Conservation (phyloP, 2,113 vertebrate species). For the Alethe castanea region DNA sequence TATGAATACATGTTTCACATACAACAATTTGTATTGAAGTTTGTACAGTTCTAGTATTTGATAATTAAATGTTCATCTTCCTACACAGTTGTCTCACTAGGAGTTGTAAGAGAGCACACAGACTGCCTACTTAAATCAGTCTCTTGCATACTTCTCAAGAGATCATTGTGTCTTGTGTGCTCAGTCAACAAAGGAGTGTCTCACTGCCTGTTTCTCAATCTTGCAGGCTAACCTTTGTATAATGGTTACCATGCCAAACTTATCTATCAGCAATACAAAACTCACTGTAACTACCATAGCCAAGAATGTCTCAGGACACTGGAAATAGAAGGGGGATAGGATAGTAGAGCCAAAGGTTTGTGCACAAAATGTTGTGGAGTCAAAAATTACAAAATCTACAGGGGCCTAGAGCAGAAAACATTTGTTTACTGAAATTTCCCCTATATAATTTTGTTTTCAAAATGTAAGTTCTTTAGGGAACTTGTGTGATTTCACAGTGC, state of each 20-base stretch:
- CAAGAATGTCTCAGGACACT: neutral
- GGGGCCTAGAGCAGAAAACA: neutral
- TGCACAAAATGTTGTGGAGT: neutral
- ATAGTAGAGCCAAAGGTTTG: neutral
- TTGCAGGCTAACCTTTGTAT: neutral
- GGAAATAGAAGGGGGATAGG: fast-evolving
- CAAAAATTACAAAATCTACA: neutral
- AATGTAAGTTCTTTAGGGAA: neutral
- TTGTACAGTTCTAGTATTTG: fast-evolving
- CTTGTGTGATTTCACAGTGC: neutral
- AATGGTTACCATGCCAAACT: neutral
- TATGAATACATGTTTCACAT: neutral
- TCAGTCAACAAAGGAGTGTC: neutral
- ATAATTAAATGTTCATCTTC: neutral
- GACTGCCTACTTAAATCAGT: neutral
- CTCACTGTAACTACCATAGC: neutral
- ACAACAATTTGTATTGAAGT: neutral
- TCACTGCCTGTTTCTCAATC: neutral
- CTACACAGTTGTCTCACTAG: neutral
- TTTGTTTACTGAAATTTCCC: neutral
- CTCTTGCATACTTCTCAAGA: neutral
- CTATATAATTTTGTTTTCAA: neutral
- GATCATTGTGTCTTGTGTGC: neutral
- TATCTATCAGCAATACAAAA: neutral
- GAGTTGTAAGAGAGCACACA: neutral